Evolutionary conservation across 2,888 invertebrate species (phyloP), one percentile per base, ranked within the genome.

Genomic region (Pollenia labialis): DNA sequence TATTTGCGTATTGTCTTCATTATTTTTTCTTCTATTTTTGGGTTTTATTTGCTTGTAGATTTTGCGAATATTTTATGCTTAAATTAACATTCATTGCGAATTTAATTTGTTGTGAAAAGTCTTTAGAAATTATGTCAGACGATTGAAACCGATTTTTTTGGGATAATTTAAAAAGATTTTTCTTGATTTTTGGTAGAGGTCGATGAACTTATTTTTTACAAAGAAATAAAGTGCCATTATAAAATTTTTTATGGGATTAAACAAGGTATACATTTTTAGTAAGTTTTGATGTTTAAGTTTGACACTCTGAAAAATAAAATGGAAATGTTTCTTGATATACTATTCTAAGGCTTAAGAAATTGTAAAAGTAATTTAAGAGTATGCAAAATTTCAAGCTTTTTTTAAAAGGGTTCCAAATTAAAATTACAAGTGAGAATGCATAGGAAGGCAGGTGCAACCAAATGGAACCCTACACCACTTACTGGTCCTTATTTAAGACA

Each of bases 51-150:
- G 11, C 32, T 56, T 23, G 3, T 56, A 68, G 14, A 56, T 74
- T 48, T 80, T 48, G 54, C 42, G 16, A 4, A 42, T 18, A 40
- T 54, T 71, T 82, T 79, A 62, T 42, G 79, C 74, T 77, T 66
- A 52, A 85, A 77, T 82, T 81, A 81, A 66, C 62, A 83, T 86
- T 83, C 79, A 71, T 71, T 69, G 75, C 64, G 68, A 75, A 75
- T 83, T 77, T 68, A 71, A 56, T 75, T 75, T 75, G 12, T 23
- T 58, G 42, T 68, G 79, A 80, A 79, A 68, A 77, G 16, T 64
- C 23, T 62, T 44, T 50, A 11, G 0, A 52, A 52, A 46, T 71
- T 71, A 71, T 80, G 42, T 62, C 80, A 71, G 11, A 60, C 18
- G 46, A 52, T 52, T n/a, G 62, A 14, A 18, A 18, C 2, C 4